Conservation (phyloP, 2,888 invertebrate genomes). For the Eumerus sabulonum region DNA sequence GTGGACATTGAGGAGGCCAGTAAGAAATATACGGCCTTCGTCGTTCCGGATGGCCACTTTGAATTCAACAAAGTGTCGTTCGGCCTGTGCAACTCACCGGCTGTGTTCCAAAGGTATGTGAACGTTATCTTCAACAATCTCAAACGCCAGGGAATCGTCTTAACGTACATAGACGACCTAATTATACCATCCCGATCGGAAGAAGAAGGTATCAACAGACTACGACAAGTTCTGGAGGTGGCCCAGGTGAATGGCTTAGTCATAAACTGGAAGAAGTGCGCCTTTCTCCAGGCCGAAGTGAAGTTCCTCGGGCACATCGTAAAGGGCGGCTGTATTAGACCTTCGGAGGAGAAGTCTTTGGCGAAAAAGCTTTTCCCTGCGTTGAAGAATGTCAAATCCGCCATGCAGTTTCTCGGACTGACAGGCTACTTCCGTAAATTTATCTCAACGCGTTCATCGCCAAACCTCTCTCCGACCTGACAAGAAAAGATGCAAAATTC, state of each 20-base stretch:
- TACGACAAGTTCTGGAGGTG: conserved; percentile 15
- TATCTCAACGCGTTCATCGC: conserved; percentile 58
- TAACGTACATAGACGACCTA: conserved; percentile 33
- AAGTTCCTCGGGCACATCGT: conserved; percentile 67
- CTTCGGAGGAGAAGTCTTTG: conserved; percentile 42
- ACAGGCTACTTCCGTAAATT: conserved; percentile 56
- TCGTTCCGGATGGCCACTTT: conserved; percentile 75
- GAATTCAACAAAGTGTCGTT: conserved; percentile 76
- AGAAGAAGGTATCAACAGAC: conserved; percentile 10
- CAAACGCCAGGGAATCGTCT: conserved; percentile 15
- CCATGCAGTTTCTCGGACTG: conserved; percentile 25
- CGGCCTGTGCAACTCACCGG: conserved; percentile 75
- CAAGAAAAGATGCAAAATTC: conserved; percentile 28
- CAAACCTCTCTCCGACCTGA: conserved; percentile 66
- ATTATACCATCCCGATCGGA: conserved; percentile 23
- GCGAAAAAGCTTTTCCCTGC: conserved; percentile 21
- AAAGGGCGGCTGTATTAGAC: conserved; percentile 9
- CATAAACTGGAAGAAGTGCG: conserved; percentile 52
- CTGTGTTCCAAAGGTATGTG: conserved; percentile 72
- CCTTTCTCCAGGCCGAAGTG: conserved; percentile 60
- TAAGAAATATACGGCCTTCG: conserved; percentile 75
- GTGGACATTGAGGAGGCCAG: conserved; percentile 31
- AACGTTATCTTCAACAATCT: conserved; percentile 28
- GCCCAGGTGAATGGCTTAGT: conserved; percentile 23
- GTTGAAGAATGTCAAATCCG: conserved; percentile 18